Evolutionary conservation across 2,888 invertebrate genomes (phyloP).

Genomic region (Caenorhabditis zanzibari): DNA sequence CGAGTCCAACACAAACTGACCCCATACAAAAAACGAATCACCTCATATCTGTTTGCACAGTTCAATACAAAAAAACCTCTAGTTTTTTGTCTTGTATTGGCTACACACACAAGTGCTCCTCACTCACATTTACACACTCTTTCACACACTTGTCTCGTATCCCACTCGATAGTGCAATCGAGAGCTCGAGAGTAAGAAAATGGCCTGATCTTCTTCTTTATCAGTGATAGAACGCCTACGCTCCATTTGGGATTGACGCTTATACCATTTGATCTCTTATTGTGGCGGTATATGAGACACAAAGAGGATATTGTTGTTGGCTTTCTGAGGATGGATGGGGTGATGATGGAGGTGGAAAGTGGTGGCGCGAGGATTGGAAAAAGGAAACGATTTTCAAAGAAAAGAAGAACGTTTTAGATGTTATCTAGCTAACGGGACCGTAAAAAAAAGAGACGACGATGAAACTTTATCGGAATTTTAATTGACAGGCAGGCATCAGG

Average conservation of each 20-base stretch:
- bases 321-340: neutral
- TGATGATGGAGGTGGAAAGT: slow-evolving; percentile 20
- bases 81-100: slow-evolving; percentile 34
- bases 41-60: slow-evolving; percentile 34
- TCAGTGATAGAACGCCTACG: slow-evolving; percentile 5
- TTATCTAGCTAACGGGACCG: slow-evolving; percentile 10
- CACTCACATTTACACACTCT: slow-evolving; percentile 14
- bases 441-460: slow-evolving; percentile 13
- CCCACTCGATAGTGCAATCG: slow-evolving; percentile 42
- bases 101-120: slow-evolving; percentile 31
- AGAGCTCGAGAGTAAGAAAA: slow-evolving; percentile 31
- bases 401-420: slow-evolving; percentile 22
- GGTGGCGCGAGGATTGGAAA: slow-evolving; percentile 16
- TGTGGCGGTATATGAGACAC: slow-evolving; percentile 3
- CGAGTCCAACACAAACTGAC: slow-evolving; percentile 24
- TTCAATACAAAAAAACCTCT: slow-evolving; percentile 13
- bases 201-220: slow-evolving; percentile 35
- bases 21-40: slow-evolving; percentile 13
- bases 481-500: too few relatives aligned
- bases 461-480: neutral
- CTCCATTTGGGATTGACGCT: slow-evolving; percentile 2
- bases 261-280: neutral
- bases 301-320: neutral
- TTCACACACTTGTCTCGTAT: neutral
- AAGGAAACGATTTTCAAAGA: neutral